Conservation (phyloP, 2,113 vertebrate species). For the Lampris megalopsis region DNA sequence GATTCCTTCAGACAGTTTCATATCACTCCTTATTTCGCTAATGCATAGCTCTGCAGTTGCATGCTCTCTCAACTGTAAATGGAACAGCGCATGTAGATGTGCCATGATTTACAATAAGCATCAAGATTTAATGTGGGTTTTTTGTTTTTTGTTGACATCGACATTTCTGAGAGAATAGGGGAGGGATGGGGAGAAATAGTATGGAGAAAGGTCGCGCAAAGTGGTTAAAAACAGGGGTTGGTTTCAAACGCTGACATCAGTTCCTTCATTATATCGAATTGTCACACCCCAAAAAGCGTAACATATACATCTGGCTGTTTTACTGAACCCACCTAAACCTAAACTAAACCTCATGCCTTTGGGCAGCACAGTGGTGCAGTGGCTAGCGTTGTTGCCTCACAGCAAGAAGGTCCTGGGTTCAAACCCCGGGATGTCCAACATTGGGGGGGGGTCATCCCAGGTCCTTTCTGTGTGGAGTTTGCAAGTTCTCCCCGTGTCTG, state of each 20-base stretch:
- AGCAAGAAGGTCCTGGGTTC: no score
- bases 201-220: conserved; percentile 15
- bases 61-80: conserved; percentile 65
- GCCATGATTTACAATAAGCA: conserved; percentile 60
- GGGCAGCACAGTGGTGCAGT: no score
- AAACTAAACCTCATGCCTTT: no score
- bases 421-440: no score
- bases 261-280: conserved; percentile 43
- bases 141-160: not conserved
- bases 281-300: conserved; percentile 48
- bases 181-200: not conserved
- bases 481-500: no score
- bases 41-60: conserved; percentile 67
- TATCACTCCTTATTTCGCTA: conserved; percentile 58
- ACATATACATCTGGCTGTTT: conserved; percentile 39
- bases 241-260: conserved; percentile 45
- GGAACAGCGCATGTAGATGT: conserved; percentile 55
- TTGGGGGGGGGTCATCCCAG: no score
- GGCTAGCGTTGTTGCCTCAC: no score
- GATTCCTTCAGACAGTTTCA: conserved; percentile 60
- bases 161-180: not conserved
- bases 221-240: conserved; percentile 46
- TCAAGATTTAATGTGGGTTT: conserved; percentile 28
- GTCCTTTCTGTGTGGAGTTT: no score
- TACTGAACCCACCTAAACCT: not conserved